Percentiles rank a stretch among this genome's conserved stretches.
Evolutionary conservation across 2,888 invertebrate species (phyloP).

Genomic region (Oxystoma pomonae): DNA sequence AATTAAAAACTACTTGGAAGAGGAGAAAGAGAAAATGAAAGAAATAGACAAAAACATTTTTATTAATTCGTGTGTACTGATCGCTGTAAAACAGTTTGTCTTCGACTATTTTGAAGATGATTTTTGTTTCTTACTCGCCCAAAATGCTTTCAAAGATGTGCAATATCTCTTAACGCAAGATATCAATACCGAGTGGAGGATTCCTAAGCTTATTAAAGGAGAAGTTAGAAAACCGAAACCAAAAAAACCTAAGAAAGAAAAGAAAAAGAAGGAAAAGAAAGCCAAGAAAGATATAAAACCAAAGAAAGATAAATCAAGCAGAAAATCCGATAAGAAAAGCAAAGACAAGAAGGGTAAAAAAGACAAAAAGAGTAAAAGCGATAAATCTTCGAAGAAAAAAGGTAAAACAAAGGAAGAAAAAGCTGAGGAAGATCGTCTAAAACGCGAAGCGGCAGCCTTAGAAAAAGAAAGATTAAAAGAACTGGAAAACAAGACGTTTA

Average conservation of each 20-base stretch:
- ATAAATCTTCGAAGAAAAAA: slow-evolving; percentile 8
- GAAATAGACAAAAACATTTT: slow-evolving; percentile 31
- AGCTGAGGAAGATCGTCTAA: slow-evolving; percentile 29
- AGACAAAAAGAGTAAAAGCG: slow-evolving; percentile 20
- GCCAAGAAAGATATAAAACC: slow-evolving; percentile 26
- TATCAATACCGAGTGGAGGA: slow-evolving; percentile 39
- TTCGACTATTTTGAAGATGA: slow-evolving; percentile 45
- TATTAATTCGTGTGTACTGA: slow-evolving; percentile 38
- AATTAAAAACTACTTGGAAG: slow-evolving; percentile 21
- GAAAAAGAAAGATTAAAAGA: slow-evolving; percentile 32
- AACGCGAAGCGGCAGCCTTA: slow-evolving; percentile 32
- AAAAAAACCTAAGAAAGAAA: slow-evolving; percentile 33
- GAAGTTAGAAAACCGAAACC: slow-evolving; percentile 35
- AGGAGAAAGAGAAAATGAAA: slow-evolving; percentile 22
- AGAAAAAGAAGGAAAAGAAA: slow-evolving; percentile 31
- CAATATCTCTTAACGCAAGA: slow-evolving; percentile 40
- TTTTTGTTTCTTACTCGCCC: slow-evolving; percentile 42
- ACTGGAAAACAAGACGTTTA: slow-evolving; percentile 39
- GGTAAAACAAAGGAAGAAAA: slow-evolving; percentile 27
- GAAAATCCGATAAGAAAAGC: slow-evolving; percentile 17
- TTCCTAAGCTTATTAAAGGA: slow-evolving; percentile 41
- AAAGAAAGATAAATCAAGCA: slow-evolving; percentile 27
- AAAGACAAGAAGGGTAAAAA: slow-evolving; percentile 29
- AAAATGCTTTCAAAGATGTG: slow-evolving; percentile 36
- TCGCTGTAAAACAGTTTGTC: slow-evolving; percentile 43